Evolutionary conservation across 64 coral and sea anemone species (phyloP).

Genomic region (Pachyseris speciosa): DNA sequence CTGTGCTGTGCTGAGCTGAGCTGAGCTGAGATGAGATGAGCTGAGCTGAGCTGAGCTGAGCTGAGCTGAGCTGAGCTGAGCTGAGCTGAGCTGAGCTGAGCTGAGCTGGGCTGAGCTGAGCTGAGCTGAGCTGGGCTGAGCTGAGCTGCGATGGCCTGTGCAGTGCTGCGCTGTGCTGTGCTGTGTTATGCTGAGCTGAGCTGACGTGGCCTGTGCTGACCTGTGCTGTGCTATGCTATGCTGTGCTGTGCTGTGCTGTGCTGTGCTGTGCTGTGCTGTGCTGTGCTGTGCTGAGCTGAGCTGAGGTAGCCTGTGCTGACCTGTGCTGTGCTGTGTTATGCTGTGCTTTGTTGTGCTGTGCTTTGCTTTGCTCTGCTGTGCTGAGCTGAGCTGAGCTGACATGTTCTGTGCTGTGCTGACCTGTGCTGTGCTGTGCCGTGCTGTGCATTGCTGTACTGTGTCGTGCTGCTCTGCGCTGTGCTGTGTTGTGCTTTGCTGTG

Average conservation of each 20-base stretch:
- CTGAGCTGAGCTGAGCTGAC: background rate
- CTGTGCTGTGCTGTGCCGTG: background rate
- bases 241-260: slow-evolving; percentile 16
- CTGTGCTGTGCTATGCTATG: slow-evolving; percentile 4
- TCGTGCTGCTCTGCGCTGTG: background rate
- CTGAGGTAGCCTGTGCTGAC: background rate
- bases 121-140: background rate
- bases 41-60: background rate
- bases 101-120: background rate
- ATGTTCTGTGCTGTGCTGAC: background rate
- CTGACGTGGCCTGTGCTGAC: background rate
- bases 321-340: background rate
- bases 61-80: slow-evolving; percentile 2
- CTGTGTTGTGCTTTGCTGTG: too few species aligned
- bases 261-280: slow-evolving; percentile 4
- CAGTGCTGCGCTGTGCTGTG: background rate
- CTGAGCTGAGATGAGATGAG: background rate
- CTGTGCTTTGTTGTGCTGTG: too few species aligned
- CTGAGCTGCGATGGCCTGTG: background rate
- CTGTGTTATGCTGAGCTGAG: background rate
- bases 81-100: background rate
- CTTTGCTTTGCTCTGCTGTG: background rate
- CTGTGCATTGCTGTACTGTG: background rate
- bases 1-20: background rate
- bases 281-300: background rate